Percentiles rank a stretch among this genome's conserved stretches.
phyloP scores from a whole-genome alignment of 1,140 invertebrate species.

The Conopomorpha cramerella region DNA sequence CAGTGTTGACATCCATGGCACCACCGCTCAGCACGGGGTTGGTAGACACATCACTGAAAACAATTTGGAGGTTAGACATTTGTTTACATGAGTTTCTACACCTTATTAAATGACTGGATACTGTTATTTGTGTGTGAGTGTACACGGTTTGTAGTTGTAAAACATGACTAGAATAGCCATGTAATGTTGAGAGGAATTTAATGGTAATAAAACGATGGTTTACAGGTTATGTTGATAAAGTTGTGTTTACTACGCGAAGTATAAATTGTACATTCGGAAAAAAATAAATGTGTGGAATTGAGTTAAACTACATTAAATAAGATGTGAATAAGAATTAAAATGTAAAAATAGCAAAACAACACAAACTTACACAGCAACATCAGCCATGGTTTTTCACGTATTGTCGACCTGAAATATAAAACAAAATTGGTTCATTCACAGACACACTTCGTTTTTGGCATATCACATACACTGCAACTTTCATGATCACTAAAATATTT shows the following conservation, averaged over 20 bases:
- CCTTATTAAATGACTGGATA: not conserved
- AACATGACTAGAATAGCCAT: too few relatives aligned
- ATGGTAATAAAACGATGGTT: too few relatives aligned
- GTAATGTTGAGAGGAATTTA: too few relatives aligned
- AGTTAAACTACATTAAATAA: too few relatives aligned
- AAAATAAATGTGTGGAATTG: too few relatives aligned
- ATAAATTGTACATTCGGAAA: too few relatives aligned
- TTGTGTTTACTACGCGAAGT: too few relatives aligned
- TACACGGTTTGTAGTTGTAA: too few relatives aligned
- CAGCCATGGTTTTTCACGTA: conserved; percentile 41
- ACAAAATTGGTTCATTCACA: conserved; percentile 20
- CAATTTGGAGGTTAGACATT: conserved; percentile 3
- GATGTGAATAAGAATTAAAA: too few relatives aligned
- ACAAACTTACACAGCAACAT: conserved; percentile 49
- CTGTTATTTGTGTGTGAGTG: too few relatives aligned
- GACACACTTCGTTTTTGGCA: conserved; percentile 11
- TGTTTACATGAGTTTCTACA: not conserved
- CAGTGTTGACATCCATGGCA: conserved; percentile 92
- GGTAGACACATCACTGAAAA: conserved; percentile 34
- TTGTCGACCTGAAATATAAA: conserved; percentile 45
- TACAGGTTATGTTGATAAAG: conserved; percentile 47
- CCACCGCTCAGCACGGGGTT: conserved; percentile 62
- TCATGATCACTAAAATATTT: conserved; percentile 32
- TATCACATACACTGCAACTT: conserved; percentile 11
- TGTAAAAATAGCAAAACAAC: too few relatives aligned